A percentile compares a stretch with the other conserved stretches of the same genome.
phyloP scores from a whole-genome alignment of 2,113 vertebrate species.

The Alligator mississippiensis region DNA sequence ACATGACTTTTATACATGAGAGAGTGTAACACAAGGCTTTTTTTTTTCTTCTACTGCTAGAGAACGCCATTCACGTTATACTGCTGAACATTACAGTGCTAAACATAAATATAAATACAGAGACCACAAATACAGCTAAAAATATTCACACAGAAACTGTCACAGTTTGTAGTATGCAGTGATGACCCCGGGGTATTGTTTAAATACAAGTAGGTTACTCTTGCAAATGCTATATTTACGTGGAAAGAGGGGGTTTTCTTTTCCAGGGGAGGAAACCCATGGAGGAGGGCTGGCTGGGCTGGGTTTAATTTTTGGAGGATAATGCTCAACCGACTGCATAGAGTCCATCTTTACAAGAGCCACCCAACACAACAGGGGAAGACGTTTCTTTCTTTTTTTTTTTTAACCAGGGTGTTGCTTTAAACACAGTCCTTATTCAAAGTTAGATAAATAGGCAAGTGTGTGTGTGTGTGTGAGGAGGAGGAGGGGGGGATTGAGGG shows the following conservation, averaged over 20 bases:
- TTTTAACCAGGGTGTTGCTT: background rate
- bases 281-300: background rate
- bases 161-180: conserved; percentile 83
- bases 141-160: conserved; percentile 86
- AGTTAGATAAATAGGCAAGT: conserved; percentile 3
- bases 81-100: conserved; percentile 82
- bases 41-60: conserved; percentile 75
- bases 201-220: conserved; percentile 79
- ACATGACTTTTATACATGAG: conserved; percentile 81
- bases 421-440: conserved; percentile 7
- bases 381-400: background rate
- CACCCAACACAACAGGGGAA: background rate
- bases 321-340: background rate
- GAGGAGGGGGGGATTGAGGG: background rate
- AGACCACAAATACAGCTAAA: conserved; percentile 85
- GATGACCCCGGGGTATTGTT: conserved; percentile 78
- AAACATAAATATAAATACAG: conserved; percentile 91
- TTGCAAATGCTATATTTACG: conserved; percentile 69
- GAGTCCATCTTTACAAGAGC: conserved; percentile 2
- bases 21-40: conserved; percentile 75
- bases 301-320: background rate
- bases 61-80: conserved; percentile 82
- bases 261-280: conserved; percentile 5
- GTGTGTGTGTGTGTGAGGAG: too few species aligned
- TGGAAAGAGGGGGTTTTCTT: conserved; percentile 41